Conservation (phyloP, 1,140 invertebrate genomes). For the Sesamia nonagrioides region DNA sequence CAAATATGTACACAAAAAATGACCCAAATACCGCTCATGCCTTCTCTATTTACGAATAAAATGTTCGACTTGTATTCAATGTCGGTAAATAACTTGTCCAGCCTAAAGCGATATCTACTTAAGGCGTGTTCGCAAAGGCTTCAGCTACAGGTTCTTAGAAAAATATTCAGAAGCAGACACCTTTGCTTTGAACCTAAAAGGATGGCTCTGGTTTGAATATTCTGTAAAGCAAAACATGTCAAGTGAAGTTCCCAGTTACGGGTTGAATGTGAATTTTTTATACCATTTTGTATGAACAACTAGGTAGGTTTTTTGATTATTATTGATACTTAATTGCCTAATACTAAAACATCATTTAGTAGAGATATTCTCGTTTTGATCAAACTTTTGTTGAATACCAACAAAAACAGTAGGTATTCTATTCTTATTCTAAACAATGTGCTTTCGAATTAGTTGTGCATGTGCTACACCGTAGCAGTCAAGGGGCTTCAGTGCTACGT, state of each 20-base stretch:
- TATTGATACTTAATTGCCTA: no score
- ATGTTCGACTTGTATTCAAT: slow-evolving; percentile 38
- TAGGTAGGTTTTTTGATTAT: no score
- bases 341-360: no score
- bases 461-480: background rate
- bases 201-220: slow-evolving; percentile 37
- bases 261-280: slow-evolving; percentile 17
- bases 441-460: background rate
- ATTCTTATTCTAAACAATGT: background rate
- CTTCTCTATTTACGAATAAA: slow-evolving; percentile 11
- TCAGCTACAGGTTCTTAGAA: slow-evolving; percentile 23
- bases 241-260: background rate
- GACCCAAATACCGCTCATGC: background rate
- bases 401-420: no score
- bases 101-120: slow-evolving; percentile 41
- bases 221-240: background rate
- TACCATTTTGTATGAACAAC: background rate
- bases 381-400: no score
- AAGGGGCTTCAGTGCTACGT: background rate
- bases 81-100: slow-evolving; percentile 41
- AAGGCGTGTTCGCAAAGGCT: slow-evolving; percentile 9
- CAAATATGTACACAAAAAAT: background rate
- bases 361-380: no score
- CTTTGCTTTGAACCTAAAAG: slow-evolving; percentile 35
- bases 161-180: slow-evolving; percentile 37